These are phyloP conservation scores for Potamilus streckersoni DNA, from an alignment of 1,140 invertebrate genomes.

Conservation along the genomic window DNA sequence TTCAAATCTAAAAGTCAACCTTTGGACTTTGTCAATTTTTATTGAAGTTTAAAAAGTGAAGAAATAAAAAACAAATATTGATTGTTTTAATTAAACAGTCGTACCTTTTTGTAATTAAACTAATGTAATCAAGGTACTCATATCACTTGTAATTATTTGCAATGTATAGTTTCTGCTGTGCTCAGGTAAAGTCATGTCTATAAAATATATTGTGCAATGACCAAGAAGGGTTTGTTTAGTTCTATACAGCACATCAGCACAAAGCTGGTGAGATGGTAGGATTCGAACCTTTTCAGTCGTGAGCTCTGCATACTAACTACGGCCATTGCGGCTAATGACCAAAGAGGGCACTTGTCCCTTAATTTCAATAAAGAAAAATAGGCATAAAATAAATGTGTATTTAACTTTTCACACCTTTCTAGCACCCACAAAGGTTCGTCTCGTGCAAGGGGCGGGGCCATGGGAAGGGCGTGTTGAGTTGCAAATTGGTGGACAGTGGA, in stretches of 20 bases:
- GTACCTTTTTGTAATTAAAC: no score
- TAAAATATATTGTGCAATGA: no score
- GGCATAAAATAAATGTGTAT: neutral
- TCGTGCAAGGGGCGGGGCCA: constrained; percentile 8
- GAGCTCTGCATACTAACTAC: neutral
- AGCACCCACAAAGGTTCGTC: constrained; percentile 23
- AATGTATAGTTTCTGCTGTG: no score
- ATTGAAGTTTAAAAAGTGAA: no score
- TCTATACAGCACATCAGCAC: no score
- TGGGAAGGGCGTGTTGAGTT: constrained; percentile 42
- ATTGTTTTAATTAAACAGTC: no score
- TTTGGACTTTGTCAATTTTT: no score
- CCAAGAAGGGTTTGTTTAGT: neutral
- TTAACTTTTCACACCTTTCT: neutral
- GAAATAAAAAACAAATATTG: no score
- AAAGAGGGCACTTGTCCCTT: neutral
- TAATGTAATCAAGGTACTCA: no score
- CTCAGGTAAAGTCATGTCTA: no score
- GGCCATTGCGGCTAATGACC: neutral
- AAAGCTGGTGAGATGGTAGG: neutral
- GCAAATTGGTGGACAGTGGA: constrained; percentile 32
- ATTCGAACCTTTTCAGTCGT: neutral
- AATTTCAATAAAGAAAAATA: neutral
- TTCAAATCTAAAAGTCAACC: no score
- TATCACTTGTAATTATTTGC: no score